Evolutionary conservation across 2,113 vertebrate genomes (phyloP).

Genomic region (Hylia prasina): DNA sequence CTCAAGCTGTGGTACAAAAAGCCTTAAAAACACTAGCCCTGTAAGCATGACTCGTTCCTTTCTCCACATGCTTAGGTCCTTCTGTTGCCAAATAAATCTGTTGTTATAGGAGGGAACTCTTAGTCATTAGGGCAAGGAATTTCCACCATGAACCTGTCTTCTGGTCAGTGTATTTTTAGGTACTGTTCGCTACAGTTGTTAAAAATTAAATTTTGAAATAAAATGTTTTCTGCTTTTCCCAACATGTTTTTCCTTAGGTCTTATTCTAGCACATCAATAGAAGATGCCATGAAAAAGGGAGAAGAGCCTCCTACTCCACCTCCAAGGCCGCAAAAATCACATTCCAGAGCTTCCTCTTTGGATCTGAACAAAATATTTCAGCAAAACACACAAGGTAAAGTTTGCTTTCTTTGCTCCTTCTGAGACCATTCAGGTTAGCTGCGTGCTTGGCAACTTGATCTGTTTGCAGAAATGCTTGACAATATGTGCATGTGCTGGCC

Average conservation of each 20-base stretch:
- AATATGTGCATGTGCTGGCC: not conserved
- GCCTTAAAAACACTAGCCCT: not conserved
- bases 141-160: not conserved
- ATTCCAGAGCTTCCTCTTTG: conserved; percentile 96
- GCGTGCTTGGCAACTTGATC: not conserved
- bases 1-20: not conserved
- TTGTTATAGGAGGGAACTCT: not conserved
- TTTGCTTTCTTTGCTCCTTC: not conserved
- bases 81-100: not conserved
- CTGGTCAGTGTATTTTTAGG: not conserved
- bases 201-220: not conserved
- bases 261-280: conserved; percentile 92
- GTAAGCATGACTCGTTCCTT: not conserved
- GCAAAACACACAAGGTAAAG: conserved; percentile 82
- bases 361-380: conserved; percentile 97
- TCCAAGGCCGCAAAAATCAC: conserved; percentile 91
- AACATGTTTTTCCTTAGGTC: conserved; percentile 76
- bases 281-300: conserved; percentile 90
- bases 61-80: not conserved
- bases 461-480: not conserved
- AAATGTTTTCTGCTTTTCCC: not conserved
- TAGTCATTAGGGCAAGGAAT: not conserved
- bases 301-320: conserved; percentile 94
- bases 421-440: not conserved
- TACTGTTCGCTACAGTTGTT: not conserved